Evolutionary conservation across 2,888 invertebrate genomes (phyloP).

Genomic region (Nomada lathburiana): DNA sequence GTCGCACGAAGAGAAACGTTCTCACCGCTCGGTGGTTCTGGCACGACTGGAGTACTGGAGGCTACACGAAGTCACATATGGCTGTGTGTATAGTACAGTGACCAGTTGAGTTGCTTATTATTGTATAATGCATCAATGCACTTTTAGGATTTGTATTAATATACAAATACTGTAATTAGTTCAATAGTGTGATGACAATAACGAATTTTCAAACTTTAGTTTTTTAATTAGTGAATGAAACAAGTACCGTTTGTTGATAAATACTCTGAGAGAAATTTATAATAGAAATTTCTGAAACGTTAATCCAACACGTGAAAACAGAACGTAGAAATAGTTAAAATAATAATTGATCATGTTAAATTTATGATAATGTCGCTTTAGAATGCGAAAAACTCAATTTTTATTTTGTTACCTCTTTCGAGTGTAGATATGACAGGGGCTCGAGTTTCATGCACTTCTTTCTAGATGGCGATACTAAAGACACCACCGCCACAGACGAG

Average conservation of each 20-base stretch:
- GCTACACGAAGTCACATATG: slow-evolving; percentile 49
- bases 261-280: not conserved
- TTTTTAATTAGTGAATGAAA: not conserved
- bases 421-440: too few relatives aligned
- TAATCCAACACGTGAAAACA: too few relatives aligned
- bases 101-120: slow-evolving; percentile 39
- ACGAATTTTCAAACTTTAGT: too few relatives aligned
- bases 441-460: too few relatives aligned
- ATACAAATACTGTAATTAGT: not conserved
- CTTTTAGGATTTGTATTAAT: not conserved
- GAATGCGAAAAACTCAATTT: too few relatives aligned
- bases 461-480: too few relatives aligned
- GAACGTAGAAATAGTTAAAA: too few relatives aligned
- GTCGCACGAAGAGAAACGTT: slow-evolving; percentile 34
- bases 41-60: slow-evolving; percentile 69
- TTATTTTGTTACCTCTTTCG: too few relatives aligned
- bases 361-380: too few relatives aligned
- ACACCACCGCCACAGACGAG: too few relatives aligned
- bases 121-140: not conserved
- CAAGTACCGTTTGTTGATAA: slow-evolving; percentile 2
- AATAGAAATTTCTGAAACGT: too few relatives aligned
- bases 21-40: slow-evolving; percentile 70
- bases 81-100: slow-evolving; percentile 52
- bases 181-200: too few relatives aligned
- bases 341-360: not conserved